Evolutionary conservation across 2,113 vertebrate genomes (phyloP).

Genomic region (Saguinus imperator): DNA sequence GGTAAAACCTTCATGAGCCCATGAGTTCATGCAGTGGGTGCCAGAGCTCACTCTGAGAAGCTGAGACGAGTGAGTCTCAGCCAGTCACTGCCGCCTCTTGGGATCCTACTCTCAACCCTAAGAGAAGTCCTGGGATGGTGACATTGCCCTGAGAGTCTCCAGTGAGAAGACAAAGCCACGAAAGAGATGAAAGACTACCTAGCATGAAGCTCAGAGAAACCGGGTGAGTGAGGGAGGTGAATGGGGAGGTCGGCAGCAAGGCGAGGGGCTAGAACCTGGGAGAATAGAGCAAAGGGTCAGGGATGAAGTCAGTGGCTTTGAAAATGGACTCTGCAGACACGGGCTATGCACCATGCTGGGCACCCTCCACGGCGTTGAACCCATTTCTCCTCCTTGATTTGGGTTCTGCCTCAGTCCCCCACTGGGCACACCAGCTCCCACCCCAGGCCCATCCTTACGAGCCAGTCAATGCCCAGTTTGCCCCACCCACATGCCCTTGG

Average conservation of each 20-base stretch:
- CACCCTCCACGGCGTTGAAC: accelerated
- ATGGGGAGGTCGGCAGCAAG: not conserved
- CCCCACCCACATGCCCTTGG: too few species aligned
- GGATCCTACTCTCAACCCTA: not conserved
- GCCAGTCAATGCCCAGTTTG: not conserved
- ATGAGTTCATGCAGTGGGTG: too few species aligned
- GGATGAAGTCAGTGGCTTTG: not conserved
- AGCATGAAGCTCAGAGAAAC: not conserved
- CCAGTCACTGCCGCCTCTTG: not conserved
- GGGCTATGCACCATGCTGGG: not conserved
- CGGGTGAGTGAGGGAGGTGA: accelerated
- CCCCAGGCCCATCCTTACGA: not conserved
- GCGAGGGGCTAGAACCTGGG: not conserved
- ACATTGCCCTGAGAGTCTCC: not conserved
- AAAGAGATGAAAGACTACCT: not conserved
- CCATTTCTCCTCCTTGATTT: not conserved
- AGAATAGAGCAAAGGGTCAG: not conserved
- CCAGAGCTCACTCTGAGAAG: not conserved
- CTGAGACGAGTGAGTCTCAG: not conserved
- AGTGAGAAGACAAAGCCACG: not conserved
- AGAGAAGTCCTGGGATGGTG: not conserved
- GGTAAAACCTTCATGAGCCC: not conserved
- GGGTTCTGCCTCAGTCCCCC: not conserved
- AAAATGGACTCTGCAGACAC: not conserved
- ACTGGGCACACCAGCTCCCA: not conserved